Evolutionary conservation across 2,113 vertebrate species (phyloP).

Genomic region (Tyto alba): DNA sequence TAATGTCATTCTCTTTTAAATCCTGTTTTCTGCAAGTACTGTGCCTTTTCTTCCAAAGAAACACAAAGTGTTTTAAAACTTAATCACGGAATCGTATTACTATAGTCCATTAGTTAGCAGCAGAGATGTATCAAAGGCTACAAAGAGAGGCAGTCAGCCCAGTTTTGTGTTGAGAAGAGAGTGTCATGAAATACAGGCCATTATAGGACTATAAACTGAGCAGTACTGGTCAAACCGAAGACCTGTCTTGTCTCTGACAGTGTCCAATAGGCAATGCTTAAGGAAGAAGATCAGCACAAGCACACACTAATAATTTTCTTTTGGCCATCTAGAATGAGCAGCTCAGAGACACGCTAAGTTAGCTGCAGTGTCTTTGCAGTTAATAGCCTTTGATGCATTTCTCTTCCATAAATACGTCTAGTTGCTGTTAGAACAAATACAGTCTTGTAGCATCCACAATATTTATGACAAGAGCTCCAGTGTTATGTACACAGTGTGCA

Average conservation of each 20-base stretch:
- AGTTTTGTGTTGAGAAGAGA: neutral
- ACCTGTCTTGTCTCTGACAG: neutral
- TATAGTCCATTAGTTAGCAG: neutral
- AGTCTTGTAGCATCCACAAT: neutral
- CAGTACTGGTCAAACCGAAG: neutral
- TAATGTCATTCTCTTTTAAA: neutral
- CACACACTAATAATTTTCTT: neutral
- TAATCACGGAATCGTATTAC: neutral
- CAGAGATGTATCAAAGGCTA: neutral
- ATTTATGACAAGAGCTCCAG: neutral
- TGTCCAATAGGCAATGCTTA: neutral
- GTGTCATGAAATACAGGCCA: neutral
- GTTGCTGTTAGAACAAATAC: neutral
- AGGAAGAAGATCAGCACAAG: neutral
- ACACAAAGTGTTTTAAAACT: neutral
- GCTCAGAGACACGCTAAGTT: neutral
- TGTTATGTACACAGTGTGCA: neutral
- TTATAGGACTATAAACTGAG: neutral
- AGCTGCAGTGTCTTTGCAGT: neutral
- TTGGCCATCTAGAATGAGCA: neutral
- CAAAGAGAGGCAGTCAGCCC: neutral
- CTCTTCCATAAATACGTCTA: fast-evolving
- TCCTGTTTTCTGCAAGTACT: neutral
- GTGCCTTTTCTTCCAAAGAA: neutral
- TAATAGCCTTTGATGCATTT: neutral